Evolutionary conservation across 2,797 vertebrate genomes (phyloP).

Genomic region (Myotis planiceps): DNA sequence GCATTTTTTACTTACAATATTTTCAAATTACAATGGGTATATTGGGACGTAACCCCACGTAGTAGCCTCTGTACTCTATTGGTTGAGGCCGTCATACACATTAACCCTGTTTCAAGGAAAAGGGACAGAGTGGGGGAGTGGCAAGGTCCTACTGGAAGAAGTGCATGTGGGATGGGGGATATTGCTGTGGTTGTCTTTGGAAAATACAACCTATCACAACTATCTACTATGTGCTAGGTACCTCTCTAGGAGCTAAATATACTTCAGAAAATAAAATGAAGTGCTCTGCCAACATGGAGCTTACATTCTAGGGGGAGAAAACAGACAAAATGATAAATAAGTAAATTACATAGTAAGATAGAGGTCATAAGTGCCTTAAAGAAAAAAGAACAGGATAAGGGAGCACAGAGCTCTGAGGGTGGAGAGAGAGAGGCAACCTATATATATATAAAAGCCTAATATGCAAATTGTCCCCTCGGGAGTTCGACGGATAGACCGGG

Average conservation of each 20-base stretch:
- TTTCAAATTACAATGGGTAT: neutral
- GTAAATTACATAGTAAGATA: neutral
- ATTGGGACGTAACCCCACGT: neutral
- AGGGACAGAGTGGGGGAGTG: neutral
- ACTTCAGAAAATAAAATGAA: neutral
- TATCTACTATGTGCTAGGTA: neutral
- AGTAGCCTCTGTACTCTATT: neutral
- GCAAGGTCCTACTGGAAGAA: neutral
- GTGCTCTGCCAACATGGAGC: neutral
- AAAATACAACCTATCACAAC: neutral
- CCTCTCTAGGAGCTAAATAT: neutral
- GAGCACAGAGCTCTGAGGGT: neutral
- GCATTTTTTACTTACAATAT: neutral
- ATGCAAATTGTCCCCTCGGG: too few relatives aligned
- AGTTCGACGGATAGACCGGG: rapidly evolving
- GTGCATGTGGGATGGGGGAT: neutral
- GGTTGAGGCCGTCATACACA: neutral
- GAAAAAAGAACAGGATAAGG: neutral
- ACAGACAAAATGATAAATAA: neutral
- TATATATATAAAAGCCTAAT: too few relatives aligned
- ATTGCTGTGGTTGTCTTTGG: neutral
- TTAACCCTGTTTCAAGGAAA: neutral
- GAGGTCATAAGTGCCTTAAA: neutral
- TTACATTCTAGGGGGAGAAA: neutral
- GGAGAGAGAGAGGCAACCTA: neutral